These are phyloP conservation scores for Hoplostethus mediterraneus DNA, from an alignment of 2,797 vertebrate genomes.

Conservation along the genomic window DNA sequence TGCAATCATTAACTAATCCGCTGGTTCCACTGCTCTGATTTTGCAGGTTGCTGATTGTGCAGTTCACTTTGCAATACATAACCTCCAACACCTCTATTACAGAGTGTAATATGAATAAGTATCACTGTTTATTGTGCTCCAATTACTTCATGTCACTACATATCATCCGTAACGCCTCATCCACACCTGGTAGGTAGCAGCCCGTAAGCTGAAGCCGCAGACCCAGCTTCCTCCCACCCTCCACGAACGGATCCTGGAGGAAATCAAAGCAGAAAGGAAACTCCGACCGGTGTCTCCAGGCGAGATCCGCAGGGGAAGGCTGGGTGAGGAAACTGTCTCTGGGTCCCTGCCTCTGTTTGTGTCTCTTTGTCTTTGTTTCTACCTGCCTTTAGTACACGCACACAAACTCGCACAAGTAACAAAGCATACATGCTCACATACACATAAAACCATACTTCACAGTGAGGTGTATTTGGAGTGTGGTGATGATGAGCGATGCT, in stretches of 20 bases:
- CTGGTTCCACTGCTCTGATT: too few species aligned
- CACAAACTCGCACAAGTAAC: conserved; percentile 1
- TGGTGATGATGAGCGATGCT: conserved; percentile 41
- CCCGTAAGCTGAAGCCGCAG: conserved; percentile 94
- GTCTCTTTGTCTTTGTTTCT: not conserved
- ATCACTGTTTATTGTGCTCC: not conserved
- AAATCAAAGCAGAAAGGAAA: conserved; percentile 96
- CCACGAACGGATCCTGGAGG: conserved; percentile 95
- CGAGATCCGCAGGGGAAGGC: conserved; percentile 87
- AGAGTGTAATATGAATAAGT: not conserved
- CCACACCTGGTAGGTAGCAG: conserved; percentile 85
- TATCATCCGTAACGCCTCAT: conserved; percentile 1
- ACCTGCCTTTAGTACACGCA: not conserved
- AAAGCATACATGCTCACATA: conserved; percentile 6
- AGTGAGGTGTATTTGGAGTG: conserved; percentile 19
- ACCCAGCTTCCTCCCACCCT: conserved; percentile 91
- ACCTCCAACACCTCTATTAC: not conserved
- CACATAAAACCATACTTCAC: conserved; percentile 38
- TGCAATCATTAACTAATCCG: too few species aligned
- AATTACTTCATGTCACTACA: not conserved
- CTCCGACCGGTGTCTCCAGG: conserved; percentile 95
- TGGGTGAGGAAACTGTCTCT: conserved; percentile 84
- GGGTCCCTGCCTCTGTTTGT: not conserved
- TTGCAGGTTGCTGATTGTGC: too few species aligned
- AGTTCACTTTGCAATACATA: not conserved